These are phyloP conservation scores for Gallinago jamesoni DNA, from an alignment of 2,113 vertebrate genomes.

Conservation along the genomic window DNA sequence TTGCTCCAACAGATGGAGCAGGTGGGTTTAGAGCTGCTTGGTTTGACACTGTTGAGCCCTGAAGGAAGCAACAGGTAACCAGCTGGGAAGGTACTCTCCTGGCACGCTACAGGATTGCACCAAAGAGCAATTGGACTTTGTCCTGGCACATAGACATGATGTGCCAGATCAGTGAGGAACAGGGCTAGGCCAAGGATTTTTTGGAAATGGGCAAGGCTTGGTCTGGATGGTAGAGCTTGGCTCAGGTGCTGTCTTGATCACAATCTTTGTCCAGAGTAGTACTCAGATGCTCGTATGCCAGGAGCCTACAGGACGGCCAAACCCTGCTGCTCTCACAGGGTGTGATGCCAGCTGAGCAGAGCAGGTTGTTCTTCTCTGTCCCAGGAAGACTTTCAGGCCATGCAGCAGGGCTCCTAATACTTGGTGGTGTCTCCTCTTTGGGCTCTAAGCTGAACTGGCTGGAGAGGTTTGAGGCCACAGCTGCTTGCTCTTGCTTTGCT, in stretches of 20 bases:
- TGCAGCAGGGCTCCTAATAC: background rate
- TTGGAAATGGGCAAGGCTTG: background rate
- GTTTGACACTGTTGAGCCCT: background rate
- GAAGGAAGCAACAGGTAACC: background rate
- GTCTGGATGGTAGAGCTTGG: background rate
- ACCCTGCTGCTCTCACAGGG: background rate
- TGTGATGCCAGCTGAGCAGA: background rate
- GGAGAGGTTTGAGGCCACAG: background rate
- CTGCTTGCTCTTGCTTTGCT: background rate
- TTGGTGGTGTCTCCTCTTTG: background rate
- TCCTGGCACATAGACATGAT: rapidly evolving
- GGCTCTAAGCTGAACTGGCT: background rate
- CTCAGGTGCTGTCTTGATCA: background rate
- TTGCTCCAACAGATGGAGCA: background rate
- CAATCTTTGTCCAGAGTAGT: background rate
- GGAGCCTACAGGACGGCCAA: rapidly evolving
- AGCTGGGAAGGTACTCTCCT: background rate
- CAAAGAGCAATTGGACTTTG: background rate
- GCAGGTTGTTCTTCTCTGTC: background rate
- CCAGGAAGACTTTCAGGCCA: too few species aligned
- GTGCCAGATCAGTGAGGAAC: background rate
- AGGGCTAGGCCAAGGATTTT: background rate
- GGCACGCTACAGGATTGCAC: background rate
- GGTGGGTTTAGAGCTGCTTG: background rate
- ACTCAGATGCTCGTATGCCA: background rate